These are phyloP conservation scores for Epicauta chinensis DNA, from an alignment of 1,140 invertebrate genomes.

Conservation along the genomic window DNA sequence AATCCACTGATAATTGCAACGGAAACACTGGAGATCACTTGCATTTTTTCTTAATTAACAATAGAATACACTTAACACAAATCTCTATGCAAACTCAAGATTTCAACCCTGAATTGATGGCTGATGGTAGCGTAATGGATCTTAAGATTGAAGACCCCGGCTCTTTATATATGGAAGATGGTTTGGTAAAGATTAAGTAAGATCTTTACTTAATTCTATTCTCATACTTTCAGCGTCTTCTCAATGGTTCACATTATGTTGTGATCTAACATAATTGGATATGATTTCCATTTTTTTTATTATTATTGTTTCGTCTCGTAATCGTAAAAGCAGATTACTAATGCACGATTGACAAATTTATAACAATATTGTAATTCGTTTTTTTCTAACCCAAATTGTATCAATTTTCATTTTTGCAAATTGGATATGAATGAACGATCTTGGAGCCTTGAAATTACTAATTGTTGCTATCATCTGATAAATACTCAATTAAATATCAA, in stretches of 20 bases:
- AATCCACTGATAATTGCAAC: conserved; percentile 25
- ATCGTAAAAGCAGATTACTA: too few species aligned
- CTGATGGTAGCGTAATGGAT: conserved; percentile 15
- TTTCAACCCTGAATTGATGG: conserved; percentile 17
- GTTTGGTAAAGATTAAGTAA: conserved; percentile 27
- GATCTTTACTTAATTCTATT: conserved; percentile 19
- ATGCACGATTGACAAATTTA: conserved; percentile 12
- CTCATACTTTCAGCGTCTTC: conserved; percentile 22
- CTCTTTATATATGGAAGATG: conserved; percentile 28
- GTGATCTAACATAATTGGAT: conserved; percentile 8
- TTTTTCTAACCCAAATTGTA: too few species aligned
- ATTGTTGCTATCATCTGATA: too few species aligned
- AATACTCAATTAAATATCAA: too few species aligned
- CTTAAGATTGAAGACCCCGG: conserved; percentile 8
- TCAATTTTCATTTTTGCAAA: too few species aligned
- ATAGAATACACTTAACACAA: too few species aligned
- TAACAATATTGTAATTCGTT: too few species aligned
- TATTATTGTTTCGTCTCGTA: too few species aligned
- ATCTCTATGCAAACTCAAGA: too few species aligned
- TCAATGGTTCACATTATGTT: conserved; percentile 12
- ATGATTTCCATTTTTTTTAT: conserved; percentile 11
- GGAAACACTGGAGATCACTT: conserved; percentile 13
- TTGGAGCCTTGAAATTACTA: too few species aligned
- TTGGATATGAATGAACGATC: too few species aligned
- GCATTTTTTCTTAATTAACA: too few species aligned